phyloP scores from a whole-genome alignment of 2,888 invertebrate species.

The Auanema sp. region DNA sequence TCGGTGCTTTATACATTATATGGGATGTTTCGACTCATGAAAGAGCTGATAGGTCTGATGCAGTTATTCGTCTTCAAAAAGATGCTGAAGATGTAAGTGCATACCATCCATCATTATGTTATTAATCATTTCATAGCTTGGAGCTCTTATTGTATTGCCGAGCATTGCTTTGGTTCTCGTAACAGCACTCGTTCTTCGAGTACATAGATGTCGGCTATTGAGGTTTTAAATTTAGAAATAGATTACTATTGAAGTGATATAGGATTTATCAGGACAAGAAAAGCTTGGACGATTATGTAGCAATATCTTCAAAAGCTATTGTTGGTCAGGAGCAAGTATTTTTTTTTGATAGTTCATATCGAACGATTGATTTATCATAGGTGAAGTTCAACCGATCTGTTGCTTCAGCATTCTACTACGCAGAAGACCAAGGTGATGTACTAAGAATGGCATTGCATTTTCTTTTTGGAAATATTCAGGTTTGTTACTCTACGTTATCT shows the following conservation, averaged over 20 bases:
- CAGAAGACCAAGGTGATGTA: constrained; percentile 23
- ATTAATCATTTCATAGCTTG: constrained; percentile 17
- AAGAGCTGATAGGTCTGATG: constrained; percentile 23
- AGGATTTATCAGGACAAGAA: constrained; percentile 36
- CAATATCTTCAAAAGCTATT: constrained; percentile 25
- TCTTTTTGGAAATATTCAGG: constrained; percentile 34
- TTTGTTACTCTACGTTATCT: not conserved
- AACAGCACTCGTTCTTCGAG: constrained; percentile 23
- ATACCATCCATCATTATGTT: not conserved
- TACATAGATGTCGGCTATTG: constrained; percentile 31
- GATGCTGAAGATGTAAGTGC: constrained; percentile 35
- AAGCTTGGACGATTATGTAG: constrained; percentile 32
- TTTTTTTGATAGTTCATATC: not conserved
- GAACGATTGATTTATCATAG: no score
- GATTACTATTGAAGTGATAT: no score
- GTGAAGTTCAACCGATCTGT: constrained; percentile 26
- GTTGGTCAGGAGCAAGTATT: constrained; percentile 27
- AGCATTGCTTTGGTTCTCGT: constrained; percentile 24
- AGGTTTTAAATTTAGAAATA: constrained; percentile 18
- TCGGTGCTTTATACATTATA: constrained; percentile 23
- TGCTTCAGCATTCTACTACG: constrained; percentile 30
- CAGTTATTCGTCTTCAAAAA: constrained; percentile 28
- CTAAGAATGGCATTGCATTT: constrained; percentile 25
- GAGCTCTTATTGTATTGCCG: constrained; percentile 25
- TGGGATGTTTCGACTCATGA: constrained; percentile 26